Conservation (phyloP, 1,140 invertebrate species). For the Sarcophaga peregrina region DNA sequence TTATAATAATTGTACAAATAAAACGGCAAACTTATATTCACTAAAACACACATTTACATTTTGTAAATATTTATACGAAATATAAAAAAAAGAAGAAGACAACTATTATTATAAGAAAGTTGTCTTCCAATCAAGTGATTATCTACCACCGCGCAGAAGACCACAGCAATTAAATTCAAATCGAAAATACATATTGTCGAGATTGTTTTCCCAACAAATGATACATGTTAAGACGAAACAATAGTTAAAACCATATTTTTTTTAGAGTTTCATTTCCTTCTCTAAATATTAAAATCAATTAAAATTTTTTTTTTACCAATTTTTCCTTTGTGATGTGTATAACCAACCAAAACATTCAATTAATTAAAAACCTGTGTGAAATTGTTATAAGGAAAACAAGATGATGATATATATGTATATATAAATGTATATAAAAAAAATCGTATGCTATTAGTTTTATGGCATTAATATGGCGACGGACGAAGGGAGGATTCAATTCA, state of each 20-base stretch:
- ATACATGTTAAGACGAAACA: too few species aligned
- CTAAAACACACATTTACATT: neutral
- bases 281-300: too few species aligned
- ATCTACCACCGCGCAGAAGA: too few species aligned
- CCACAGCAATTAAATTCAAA: too few species aligned
- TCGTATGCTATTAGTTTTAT: neutral
- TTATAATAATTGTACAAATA: neutral
- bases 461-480: neutral
- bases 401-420: neutral
- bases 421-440: too few species aligned
- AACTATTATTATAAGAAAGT: too few species aligned
- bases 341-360: neutral
- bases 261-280: neutral
- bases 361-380: conserved; percentile 3
- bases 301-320: neutral
- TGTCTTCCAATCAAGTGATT: too few species aligned
- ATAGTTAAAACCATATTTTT: neutral
- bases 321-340: neutral
- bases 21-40: neutral
- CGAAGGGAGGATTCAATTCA: conserved; percentile 12
- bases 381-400: conserved; percentile 14
- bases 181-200: too few species aligned
- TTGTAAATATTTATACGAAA: too few species aligned
- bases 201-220: too few species aligned
- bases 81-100: too few species aligned